Evolutionary conservation across 2,797 vertebrate genomes (phyloP), one percentile per base, ranked within the genome.

Genomic region (Diceros bicornis): DNA sequence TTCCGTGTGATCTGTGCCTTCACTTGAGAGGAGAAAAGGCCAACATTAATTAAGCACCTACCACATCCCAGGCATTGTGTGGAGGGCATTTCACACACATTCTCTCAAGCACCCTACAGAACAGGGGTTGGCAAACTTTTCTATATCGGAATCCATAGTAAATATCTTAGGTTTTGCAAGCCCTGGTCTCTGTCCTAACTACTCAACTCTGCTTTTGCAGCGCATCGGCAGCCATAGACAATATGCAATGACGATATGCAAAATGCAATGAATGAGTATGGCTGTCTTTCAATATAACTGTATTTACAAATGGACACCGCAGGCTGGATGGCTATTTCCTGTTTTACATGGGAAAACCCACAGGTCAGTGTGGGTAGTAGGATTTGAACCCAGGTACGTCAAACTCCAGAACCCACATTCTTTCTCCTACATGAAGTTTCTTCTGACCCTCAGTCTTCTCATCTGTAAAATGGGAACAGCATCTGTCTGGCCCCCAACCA

Each of bases 11-110:
- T 52, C 50, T 52, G 50, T 16, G 14, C 75, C 12, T 77, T 92
- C 47, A 37, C n/a, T 11, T 44, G 62, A 93, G 37, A 90, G 47
- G 25, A 89, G 72, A 81, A 69, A 94, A 75, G 32, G 86, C 25
- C n/a, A 66, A 52, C 13, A 14, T 55, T 55, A 50, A 59, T 44
- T 25, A 62, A 89, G 68, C 32, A n/a, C 11, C 10, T 32, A 72
- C n/a, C 34, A 85, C 23, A 29, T 7, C 11, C 25, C 75, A 75
- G 90, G 62, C 17, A 52, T 52, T 52, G 50, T 52, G 50, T 16
- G 14, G 50, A 52, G 3, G 50, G 50, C 50, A 52, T 52, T 16
- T 52, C 50, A 52, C 50, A 52, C 14, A 16, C 50, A 52, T 52
- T 52, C 50, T 52, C 50, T 52, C 50, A 52, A 52, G 12, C 50